A percentile compares a stretch with the other conserved stretches of the same genome.
These are phyloP conservation scores for Tetrao urogallus DNA, from an alignment of 2,113 vertebrate species.

Conservation along the genomic window DNA sequence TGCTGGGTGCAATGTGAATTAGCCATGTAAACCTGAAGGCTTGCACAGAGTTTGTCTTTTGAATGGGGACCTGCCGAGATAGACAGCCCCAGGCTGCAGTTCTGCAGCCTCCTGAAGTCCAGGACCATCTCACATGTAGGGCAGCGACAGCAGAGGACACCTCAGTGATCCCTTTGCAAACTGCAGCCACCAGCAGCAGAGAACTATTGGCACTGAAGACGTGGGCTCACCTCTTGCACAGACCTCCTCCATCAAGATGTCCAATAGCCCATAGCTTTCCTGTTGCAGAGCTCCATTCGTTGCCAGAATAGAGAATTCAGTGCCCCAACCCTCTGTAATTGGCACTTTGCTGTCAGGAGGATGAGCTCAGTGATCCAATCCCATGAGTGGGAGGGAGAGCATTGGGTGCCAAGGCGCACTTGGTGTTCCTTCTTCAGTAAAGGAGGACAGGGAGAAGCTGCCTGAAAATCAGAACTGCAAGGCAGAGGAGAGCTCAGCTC, in stretches of 20 bases:
- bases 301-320: not conserved
- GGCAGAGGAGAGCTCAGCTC: not conserved
- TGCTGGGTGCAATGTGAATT: not conserved
- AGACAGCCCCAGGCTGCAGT: not conserved
- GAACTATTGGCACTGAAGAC: not conserved
- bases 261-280: not conserved
- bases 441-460: not conserved
- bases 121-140: not conserved
- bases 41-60: not conserved
- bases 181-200: not conserved
- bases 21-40: not conserved
- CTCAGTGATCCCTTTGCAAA: not conserved
- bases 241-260: not conserved
- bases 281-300: not conserved
- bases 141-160: not conserved
- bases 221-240: not conserved
- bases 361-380: not conserved
- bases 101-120: not conserved
- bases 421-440: not conserved
- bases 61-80: not conserved
- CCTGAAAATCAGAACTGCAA: not conserved
- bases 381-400: fast-evolving
- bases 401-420: not conserved
- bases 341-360: not conserved
- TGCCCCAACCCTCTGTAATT: not conserved